Base-by-base conservation (phyloP, 2,113 vertebrate genomes). In the Melozone crissalis region DNA sequence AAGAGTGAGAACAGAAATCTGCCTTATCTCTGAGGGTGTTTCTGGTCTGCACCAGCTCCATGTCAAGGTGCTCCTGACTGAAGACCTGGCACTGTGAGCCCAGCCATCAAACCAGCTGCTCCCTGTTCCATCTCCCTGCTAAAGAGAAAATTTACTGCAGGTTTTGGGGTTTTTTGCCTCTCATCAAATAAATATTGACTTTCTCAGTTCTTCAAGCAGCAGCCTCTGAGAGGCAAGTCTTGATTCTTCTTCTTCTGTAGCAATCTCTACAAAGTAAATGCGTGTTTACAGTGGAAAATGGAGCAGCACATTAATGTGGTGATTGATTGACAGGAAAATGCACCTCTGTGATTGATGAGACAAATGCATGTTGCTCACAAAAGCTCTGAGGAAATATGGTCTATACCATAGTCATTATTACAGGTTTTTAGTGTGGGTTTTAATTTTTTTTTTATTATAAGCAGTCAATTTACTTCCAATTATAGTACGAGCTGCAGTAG, bases 161-260 rank as follows among this genome's bases (percentile, higher is more conserved):
- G 1, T 35, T 43, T 49, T 16, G 35, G 41, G 21, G 1, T 22
- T 61, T 72, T 71, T 35, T 35, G 35, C 67, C 11, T 62, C 4
- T 87, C 16, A 33, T 78, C 82, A 80, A 35, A 67, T 72, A 84
- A 96, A 91, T 85, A 91, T 23, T 94, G 92, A 76, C 58, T 95
- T 92, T 73, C 46, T 94, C 67, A 47, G 3, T 67, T 69, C 65
- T 78, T 82, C 46, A 47, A 12, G 30, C 33, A 88, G n/a, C 27
- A 33, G 35, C 24, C 19, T 68, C 8, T 47, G 47, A 88, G 85
- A 83, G 15, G 31, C 37, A 57, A 67, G 27, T 63, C 33, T 35
- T 17, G n/a, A 20, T 75, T 84, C 51, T 31, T 43, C 44, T 11
- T 10, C 6, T 54, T 61, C 24, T 74, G 1, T 41, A 55, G 66